Percentiles rank a stretch among this genome's conserved stretches.
phyloP scores from a whole-genome alignment of 2,888 invertebrate genomes.

The Drosophila peninsularis region DNA sequence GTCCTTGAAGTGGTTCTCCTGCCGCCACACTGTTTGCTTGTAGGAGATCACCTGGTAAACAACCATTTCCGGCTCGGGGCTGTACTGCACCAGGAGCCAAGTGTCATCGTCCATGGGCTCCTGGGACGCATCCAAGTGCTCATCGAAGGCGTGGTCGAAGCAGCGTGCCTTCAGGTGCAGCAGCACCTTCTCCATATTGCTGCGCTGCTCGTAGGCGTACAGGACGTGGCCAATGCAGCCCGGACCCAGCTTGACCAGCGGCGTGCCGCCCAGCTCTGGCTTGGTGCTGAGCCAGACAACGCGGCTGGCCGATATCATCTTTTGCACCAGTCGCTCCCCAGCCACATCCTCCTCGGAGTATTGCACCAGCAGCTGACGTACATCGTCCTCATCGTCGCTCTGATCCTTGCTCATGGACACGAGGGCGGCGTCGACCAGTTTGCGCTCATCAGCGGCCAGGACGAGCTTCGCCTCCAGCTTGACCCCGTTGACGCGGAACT shows the following conservation, averaged over 20 bases:
- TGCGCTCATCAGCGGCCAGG: conserved; percentile 71
- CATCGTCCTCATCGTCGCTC: conserved; percentile 29
- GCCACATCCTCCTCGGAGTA: conserved; percentile 44
- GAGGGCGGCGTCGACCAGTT: conserved; percentile 59
- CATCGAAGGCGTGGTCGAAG: conserved; percentile 64
- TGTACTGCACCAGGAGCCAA: conserved; percentile 79
- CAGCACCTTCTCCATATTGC: conserved; percentile 63
- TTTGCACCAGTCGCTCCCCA: conserved; percentile 56
- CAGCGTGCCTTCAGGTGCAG: conserved; percentile 63
- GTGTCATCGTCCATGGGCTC: conserved; percentile 45
- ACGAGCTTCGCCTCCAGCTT: conserved; percentile 66
- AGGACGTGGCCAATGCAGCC: conserved; percentile 60
- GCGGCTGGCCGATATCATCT: conserved; percentile 47
- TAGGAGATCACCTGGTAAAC: conserved; percentile 66
- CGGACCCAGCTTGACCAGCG: conserved; percentile 39
- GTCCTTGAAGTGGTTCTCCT: conserved; percentile 69
- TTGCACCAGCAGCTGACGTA: conserved; percentile 59
- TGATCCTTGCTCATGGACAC: conserved; percentile 46
- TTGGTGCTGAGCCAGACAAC: conserved; percentile 53
- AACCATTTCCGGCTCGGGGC: conserved; percentile 59
- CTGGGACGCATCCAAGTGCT: conserved; percentile 24
- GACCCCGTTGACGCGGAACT: conserved; percentile 60
- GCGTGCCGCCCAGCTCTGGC: conserved; percentile 33
- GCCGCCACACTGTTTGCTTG: conserved; percentile 64
- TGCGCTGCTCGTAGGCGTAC: conserved; percentile 53